A percentile compares a stretch with the other conserved stretches of the same genome.
Evolutionary conservation across 1,140 invertebrate species (phyloP).

Genomic region (Drosophila parabipectinata): DNA sequence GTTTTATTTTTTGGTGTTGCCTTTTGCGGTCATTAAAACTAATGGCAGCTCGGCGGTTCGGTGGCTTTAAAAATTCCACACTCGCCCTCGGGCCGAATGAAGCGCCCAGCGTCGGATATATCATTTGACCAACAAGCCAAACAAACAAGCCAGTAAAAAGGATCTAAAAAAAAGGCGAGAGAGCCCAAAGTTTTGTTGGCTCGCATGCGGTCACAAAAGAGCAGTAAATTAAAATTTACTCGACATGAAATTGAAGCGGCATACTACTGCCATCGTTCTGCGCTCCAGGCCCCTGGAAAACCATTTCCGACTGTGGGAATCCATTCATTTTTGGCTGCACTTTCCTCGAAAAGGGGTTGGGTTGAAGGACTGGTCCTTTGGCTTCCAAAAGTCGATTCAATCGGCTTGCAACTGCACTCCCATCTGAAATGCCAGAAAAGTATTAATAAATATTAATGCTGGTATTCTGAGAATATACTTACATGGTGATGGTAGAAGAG

Average conservation of each 20-base stretch:
- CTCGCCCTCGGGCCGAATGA: constrained; percentile 35
- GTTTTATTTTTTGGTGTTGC: constrained; percentile 18
- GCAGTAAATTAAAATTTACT: constrained; percentile 81
- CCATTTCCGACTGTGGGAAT: constrained; percentile 26
- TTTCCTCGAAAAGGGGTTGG: background rate
- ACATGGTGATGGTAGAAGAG: background rate
- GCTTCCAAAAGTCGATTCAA: constrained; percentile 2
- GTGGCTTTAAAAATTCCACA: constrained; percentile 46
- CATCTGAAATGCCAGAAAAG: constrained; percentile 11
- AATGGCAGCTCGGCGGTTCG: constrained; percentile 54
- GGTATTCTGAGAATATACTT: background rate
- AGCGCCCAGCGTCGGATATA: constrained; percentile 58
- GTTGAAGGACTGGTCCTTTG: constrained; percentile 1
- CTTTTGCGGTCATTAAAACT: constrained; percentile 64
- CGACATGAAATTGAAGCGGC: constrained; percentile 77
- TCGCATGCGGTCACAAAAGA: constrained; percentile 77
- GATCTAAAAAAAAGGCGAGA: constrained; percentile 29
- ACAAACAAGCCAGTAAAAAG: constrained; percentile 27
- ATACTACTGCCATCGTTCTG: constrained; percentile 10
- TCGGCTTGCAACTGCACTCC: constrained; percentile 24
- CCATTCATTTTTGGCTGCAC: constrained; percentile 26
- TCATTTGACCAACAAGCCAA: constrained; percentile 68
- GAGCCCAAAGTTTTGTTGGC: constrained; percentile 59
- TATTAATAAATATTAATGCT: constrained; percentile 26
- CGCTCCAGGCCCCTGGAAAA: background rate